Evolutionary conservation across 2,888 invertebrate species (phyloP).

Genomic region (Tiliacea citrago): DNA sequence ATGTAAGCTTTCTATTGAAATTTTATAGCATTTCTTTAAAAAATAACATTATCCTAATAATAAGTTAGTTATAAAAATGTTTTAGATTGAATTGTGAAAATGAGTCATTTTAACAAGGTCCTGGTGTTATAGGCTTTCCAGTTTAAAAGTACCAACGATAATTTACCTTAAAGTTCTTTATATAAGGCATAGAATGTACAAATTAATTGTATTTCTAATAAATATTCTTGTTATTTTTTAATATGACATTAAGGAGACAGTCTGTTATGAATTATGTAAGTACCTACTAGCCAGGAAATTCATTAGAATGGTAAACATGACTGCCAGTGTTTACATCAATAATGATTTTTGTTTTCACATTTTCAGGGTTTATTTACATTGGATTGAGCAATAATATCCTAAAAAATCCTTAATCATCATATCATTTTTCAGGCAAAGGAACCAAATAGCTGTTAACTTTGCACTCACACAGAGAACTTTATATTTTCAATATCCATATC

Average conservation of each 20-base stretch:
- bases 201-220: not conserved
- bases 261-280: not conserved
- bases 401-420: not conserved
- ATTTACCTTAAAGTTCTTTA: not conserved
- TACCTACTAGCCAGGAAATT: not conserved
- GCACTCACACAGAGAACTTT: constrained; percentile 3
- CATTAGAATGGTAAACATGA: constrained; percentile 1
- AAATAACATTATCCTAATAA: not conserved
- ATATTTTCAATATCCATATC: not conserved
- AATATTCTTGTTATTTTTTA: not conserved
- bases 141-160: no score
- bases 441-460: not conserved
- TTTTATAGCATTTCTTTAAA: not conserved
- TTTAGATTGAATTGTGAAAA: not conserved
- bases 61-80: not conserved
- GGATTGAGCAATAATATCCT: not conserved
- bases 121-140: not conserved
- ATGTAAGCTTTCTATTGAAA: not conserved
- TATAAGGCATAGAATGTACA: no score
- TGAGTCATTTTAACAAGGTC: not conserved
- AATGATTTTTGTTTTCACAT: constrained; percentile 7
- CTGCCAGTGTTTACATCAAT: not conserved
- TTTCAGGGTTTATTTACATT: not conserved
- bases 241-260: not conserved
- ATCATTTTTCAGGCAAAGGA: not conserved